Evolutionary conservation across 2,888 invertebrate genomes (phyloP), one percentile per base, ranked within the genome.

Genomic region (Euphydryas editha): DNA sequence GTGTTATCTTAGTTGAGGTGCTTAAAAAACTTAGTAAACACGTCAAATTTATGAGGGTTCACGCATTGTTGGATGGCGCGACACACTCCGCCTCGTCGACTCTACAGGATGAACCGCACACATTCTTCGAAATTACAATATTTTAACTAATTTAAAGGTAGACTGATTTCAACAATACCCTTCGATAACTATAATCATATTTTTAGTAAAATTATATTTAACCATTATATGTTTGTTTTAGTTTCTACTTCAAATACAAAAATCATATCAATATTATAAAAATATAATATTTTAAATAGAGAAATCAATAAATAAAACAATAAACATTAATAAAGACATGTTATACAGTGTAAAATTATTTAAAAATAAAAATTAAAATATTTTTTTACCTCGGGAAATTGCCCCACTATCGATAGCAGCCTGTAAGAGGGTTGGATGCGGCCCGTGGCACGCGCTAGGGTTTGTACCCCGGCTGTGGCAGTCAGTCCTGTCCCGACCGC

Each of bases 401-500:
- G 47, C 63, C 63, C 63, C 58, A 58, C 58, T 54, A 64, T 44
- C 42, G 68, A 15, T 74, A 78, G 73, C 84, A 83, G 74, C 85
- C 85, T 82, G 73, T 81, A 78, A 68, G 77, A 82, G 87, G 87
- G 88, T 83, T 76, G 76, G 72, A 72, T 67, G 75, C 76, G 78
- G 78, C 79, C 77, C 80, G 81, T 81, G 83, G 85, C 88, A 87
- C 87, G 86, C 82, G 87, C 82, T 89, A 77, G 85, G 87, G 84
- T 80, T 82, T 79, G 80, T 85, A 84, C 89, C 90, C 89, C 80
- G 80, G 72, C 54, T 56, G 72, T 72, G 70, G 72, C 79, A 75
- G 79, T 73, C 91, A 92, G 92, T 92, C 86, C 85, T 82, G 80
- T 83, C 80, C 83, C 84, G 81, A 84, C 86, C 87, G 88, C 87